Base-by-base conservation (phyloP, 2,888 invertebrate species). In the Eristalis pertinax region DNA sequence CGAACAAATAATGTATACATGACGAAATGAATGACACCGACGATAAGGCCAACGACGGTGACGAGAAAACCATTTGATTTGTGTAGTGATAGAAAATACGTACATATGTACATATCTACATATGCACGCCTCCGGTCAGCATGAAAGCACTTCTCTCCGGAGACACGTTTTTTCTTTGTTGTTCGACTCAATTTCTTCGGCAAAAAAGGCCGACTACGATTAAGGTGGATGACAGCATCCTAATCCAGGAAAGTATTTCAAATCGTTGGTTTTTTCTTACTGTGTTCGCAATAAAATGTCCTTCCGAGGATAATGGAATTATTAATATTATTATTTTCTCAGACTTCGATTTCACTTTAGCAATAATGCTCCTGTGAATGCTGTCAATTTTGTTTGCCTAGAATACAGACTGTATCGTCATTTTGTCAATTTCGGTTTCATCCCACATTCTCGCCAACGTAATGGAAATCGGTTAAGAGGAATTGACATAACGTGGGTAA, bases 301-400 rank as follows among this genome's bases (percentile, higher is more conserved):
- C 70, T 83, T 77, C 63, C 56, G 73, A 73, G 83, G 77, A 83
- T 77, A 83, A 83, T 73, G 83, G 83, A 73, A 83, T 77, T 78
- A 73, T 73, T 77, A 77, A 77, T 77, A 69, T 50, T 74, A 43
- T 67, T 76, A 76, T 67, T 41, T 60, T 22, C 67, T 67, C 19
- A 60, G 75, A 67, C 60, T 60, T 43, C 32, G 35, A 32, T 65
- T 74, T 74, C 74, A 22, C 64, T 76, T 76, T 38, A 22, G 67
- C 65, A 58, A 26, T 26, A 68, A 76, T 60, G 41, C 65, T 76
- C 29, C 41, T 68, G 75, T 41, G 26, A 43, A 67, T 58, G 60
- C 60, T 60, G 41, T 76, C 67, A 67, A 29, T 65, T 65, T 56
- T 58, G 24, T 11, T 60, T 13, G 60, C 11, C 26, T 15, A 26